Percentiles rank a stretch among this genome's conserved stretches.
Evolutionary conservation across 53 echinoderm and acorn worm species (phyloP).

Genomic region (Paracentrotus lividus): DNA sequence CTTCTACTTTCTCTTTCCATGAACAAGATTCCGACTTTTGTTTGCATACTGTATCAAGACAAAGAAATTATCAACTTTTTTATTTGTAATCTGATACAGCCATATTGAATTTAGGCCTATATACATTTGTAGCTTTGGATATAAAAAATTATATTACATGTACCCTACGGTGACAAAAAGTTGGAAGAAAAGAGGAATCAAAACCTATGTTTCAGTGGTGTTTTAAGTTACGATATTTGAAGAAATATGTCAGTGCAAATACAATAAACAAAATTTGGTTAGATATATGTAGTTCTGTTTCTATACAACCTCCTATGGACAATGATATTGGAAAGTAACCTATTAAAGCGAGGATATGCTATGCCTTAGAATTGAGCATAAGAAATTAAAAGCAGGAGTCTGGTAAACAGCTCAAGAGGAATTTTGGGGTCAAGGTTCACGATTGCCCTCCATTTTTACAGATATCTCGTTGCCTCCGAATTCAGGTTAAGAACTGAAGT

Average conservation of each 20-base stretch:
- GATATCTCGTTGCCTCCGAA: constrained; percentile 30
- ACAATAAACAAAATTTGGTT: no score
- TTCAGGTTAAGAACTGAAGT: constrained; percentile 20
- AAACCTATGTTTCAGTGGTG: no score
- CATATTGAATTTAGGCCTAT: not conserved
- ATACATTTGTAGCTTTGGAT: not conserved
- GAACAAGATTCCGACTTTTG: not conserved
- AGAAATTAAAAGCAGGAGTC: not conserved
- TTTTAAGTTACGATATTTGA: no score
- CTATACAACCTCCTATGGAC: no score
- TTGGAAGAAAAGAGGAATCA: no score
- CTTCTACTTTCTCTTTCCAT: not conserved
- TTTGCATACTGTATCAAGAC: not conserved
- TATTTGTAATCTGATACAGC: not conserved
- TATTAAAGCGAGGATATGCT: no score
- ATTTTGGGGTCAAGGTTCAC: constrained; percentile 54
- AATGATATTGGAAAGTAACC: no score
- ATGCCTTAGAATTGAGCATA: not conserved
- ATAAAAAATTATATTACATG: no score
- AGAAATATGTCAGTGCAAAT: no score
- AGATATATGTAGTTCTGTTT: no score
- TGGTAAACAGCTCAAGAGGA: constrained; percentile 44
- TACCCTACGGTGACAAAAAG: no score
- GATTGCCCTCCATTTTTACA: constrained; percentile 40
- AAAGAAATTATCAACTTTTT: not conserved